Conservation (phyloP, 37 sponge, comb jelly and placozoan genomes). For the Dysidea cf. avara region DNA sequence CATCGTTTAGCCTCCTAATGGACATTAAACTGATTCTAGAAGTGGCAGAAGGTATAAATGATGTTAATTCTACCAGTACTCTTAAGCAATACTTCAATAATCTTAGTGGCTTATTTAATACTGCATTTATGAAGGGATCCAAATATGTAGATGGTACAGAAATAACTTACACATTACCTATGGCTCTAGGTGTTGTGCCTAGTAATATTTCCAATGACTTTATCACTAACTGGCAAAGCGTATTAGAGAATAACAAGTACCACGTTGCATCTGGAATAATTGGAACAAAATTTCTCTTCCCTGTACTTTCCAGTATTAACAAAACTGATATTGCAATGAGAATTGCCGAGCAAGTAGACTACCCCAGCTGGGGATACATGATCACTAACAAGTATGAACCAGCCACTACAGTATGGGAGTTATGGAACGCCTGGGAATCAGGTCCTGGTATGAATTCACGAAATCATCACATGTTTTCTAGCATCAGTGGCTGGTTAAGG, state of each 20-base stretch:
- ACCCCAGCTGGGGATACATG: conserved; percentile 78
- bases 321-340: conserved; percentile 46
- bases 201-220: not conserved
- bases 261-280: conserved; percentile 62
- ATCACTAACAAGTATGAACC: conserved; percentile 56
- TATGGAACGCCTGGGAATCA: conserved; percentile 54
- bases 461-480: conserved; percentile 84
- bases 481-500: conserved; percentile 62
- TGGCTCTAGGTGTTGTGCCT: conserved; percentile 46
- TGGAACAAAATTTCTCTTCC: conserved; percentile 46
- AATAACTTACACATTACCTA: conserved; percentile 50
- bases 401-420: conserved; percentile 72
- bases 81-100: not conserved
- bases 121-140: conserved; percentile 28
- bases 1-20: conserved; percentile 52
- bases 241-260: conserved; percentile 15
- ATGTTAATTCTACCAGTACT: not conserved
- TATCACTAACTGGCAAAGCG: conserved; percentile 27
- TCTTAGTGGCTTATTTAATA: conserved; percentile 34
- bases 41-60: conserved; percentile 28
- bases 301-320: conserved; percentile 21
- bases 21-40: conserved; percentile 40
- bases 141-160: conserved; percentile 47
- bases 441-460: conserved; percentile 68
- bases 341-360: conserved; percentile 51